Base-by-base conservation (phyloP, 2,113 vertebrate genomes). In the Setophaga kirtlandii region DNA sequence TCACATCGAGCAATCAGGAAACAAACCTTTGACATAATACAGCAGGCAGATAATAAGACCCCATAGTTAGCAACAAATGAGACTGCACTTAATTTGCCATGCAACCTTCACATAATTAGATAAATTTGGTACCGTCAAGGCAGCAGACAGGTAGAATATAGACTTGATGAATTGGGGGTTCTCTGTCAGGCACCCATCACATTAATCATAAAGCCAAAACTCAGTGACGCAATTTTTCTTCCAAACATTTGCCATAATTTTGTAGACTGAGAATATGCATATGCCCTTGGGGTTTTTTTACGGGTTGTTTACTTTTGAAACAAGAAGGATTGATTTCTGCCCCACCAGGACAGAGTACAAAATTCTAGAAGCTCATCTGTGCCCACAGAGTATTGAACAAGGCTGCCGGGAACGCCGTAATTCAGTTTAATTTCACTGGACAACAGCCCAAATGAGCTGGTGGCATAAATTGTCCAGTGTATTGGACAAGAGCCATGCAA, bases 91-190 rank as follows among this genome's bases (percentile, higher is more conserved):
- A 98, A 98, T 98, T 98, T 97, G 91, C 98, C 94, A 85, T 41
- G 93, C 97, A 93, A 93, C 55, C 96, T 97, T 98, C 97, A 93
- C 71, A 94, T 98, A 98, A 99, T 98, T 98, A 98, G 98, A 96
- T 94, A 96, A 97, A 98, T 98, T 97, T 98, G 98, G 98, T 89
- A 89, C 90, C 11, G 2, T 96, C 91, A 89, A 94, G 97, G 89
- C 89, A 90, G 96, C 92, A 96, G 98, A 97, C 95, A 97, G 97
- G 97, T 87, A 94, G 94, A 98, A 97, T 95, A 96, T 53, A 95
- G 97, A 95, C 93, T 97, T 99, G 98, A 99, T 98, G 98, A 98
- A 99, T 98, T 96, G 94, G 97, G 94, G 97, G 95, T 83, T 86
- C 96, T 94, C 96, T 97, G 93, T 98, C 97, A 98, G 94, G 97